Evolutionary conservation across 2,888 invertebrate species (phyloP).

Genomic region (Pseudococcus jackbeardsleyi): DNA sequence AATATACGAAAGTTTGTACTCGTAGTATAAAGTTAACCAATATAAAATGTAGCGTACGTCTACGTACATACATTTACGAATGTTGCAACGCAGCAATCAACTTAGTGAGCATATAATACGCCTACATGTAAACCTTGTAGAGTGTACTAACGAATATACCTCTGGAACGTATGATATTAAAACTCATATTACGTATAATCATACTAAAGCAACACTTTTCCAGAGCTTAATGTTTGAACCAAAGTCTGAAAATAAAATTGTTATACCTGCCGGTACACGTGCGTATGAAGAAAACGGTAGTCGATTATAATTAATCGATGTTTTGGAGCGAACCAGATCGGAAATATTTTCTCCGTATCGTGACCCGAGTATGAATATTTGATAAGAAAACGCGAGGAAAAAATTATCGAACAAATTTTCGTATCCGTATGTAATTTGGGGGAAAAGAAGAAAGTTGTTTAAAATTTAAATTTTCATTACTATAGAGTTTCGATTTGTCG

Average conservation of each 20-base stretch:
- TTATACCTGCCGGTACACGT: neutral
- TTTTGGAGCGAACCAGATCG: neutral
- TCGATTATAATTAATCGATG: constrained; percentile 15
- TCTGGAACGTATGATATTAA: neutral
- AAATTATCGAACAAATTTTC: neutral
- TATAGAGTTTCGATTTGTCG: neutral
- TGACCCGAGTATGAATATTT: neutral
- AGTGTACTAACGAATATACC: neutral
- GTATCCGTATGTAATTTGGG: neutral
- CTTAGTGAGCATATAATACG: constrained; percentile 1
- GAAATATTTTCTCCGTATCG: neutral
- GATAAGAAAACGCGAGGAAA: neutral
- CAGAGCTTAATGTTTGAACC: neutral
- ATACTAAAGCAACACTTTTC: neutral
- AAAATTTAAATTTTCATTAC: constrained; percentile 32
- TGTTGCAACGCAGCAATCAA: neutral
- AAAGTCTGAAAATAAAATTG: neutral
- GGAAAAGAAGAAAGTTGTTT: neutral
- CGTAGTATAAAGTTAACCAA: neutral
- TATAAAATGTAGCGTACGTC: neutral
- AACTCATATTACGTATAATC: neutral
- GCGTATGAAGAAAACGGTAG: neutral
- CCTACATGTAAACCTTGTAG: neutral
- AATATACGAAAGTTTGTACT: neutral
- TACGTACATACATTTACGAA: neutral